Conservation (phyloP, 2,888 invertebrate genomes). For the Rhaphigaster nebulosa region DNA sequence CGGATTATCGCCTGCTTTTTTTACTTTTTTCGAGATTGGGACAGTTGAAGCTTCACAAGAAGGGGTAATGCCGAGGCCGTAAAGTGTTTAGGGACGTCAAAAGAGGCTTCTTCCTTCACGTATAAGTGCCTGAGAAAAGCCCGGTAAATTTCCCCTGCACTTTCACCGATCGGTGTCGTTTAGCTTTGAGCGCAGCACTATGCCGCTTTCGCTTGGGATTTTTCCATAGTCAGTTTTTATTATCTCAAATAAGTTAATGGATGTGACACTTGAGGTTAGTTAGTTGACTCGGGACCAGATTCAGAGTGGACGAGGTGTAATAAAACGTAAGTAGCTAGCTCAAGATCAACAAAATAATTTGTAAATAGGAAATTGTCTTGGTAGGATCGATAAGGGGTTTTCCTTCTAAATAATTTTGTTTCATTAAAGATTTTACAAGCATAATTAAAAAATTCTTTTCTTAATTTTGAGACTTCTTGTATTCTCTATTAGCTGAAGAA, state of each 20-base stretch:
- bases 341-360: no score
- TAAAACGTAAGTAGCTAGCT: not conserved
- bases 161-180: not conserved
- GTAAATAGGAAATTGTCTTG: no score
- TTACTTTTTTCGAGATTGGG: not conserved
- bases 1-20: not conserved
- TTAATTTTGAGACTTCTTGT: no score
- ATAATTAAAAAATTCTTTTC: no score
- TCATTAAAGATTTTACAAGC: no score
- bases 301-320: not conserved
- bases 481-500: no score
- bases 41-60: not conserved
- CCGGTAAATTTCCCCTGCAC: not conserved
- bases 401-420: no score
- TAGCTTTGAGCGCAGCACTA: not conserved
- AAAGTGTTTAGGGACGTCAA: conserved; percentile 7
- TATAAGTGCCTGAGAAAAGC: not conserved
- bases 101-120: not conserved
- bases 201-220: not conserved
- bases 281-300: not conserved
- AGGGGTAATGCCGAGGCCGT: not conserved
- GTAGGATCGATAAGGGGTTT: no score
- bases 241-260: not conserved
- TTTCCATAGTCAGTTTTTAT: not conserved
- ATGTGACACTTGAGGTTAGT: not conserved